These are phyloP conservation scores for Batillaria attramentaria DNA, from an alignment of 1,140 invertebrate genomes.

Conservation along the genomic window DNA sequence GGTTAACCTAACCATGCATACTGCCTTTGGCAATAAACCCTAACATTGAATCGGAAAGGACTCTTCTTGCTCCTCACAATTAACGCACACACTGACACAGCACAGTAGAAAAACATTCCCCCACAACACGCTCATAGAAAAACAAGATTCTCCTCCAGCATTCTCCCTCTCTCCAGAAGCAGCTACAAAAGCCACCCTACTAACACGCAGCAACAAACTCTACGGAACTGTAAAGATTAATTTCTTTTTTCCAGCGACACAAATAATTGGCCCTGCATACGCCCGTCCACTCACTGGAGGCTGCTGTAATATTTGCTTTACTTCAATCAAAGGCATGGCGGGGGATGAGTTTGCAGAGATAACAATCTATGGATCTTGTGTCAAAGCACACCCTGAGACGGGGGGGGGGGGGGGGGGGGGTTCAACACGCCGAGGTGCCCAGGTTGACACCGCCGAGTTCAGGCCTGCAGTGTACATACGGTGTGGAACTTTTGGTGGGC, in stretches of 20 bases:
- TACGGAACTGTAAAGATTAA: not conserved
- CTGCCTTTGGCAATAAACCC: too few relatives aligned
- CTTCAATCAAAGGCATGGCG: not conserved
- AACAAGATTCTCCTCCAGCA: not conserved
- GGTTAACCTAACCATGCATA: too few relatives aligned
- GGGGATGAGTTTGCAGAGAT: not conserved
- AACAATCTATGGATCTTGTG: not conserved
- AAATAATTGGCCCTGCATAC: not conserved
- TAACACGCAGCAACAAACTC: not conserved
- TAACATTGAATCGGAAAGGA: too few relatives aligned
- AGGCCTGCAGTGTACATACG: too few relatives aligned
- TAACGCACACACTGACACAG: too few relatives aligned
- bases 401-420: too few relatives aligned
- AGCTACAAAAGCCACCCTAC: not conserved
- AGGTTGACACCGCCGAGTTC: too few relatives aligned
- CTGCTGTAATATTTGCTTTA: conserved; percentile 7
- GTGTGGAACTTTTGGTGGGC: too few relatives aligned
- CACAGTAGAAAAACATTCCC: too few relatives aligned
- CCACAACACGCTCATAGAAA: not conserved
- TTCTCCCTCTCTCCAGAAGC: not conserved
- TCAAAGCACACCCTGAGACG: too few relatives aligned
- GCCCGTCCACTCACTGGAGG: not conserved
- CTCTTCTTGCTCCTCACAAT: too few relatives aligned
- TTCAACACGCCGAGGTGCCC: too few relatives aligned
- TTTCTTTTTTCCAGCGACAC: not conserved